phyloP scores from a whole-genome alignment of 2,888 invertebrate species.

The Doris montereyensis region DNA sequence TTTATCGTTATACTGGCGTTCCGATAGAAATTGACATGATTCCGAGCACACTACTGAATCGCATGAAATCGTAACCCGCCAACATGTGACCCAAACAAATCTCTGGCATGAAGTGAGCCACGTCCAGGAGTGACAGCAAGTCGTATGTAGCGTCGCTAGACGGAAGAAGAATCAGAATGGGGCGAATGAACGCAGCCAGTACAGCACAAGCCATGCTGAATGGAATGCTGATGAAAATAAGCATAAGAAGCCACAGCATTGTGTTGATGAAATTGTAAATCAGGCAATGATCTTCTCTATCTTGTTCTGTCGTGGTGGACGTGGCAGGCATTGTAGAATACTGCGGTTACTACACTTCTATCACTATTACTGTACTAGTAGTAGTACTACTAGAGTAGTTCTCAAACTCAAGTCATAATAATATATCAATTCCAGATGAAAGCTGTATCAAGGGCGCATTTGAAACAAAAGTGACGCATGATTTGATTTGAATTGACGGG shows the following conservation, averaged over 20 bases:
- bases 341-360: no score
- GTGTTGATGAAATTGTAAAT: slow-evolving; percentile 16
- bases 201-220: slow-evolving; percentile 29
- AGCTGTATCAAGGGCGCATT: no score
- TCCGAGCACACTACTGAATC: background rate
- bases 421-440: no score
- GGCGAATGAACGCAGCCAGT: slow-evolving; percentile 13
- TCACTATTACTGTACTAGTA: no score
- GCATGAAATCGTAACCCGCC: slow-evolving; percentile 12
- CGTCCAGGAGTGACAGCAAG: slow-evolving; percentile 14
- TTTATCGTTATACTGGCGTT: slow-evolving; percentile 23
- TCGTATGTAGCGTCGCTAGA: background rate
- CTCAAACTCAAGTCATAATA: no score
- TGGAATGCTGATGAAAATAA: slow-evolving; percentile 30
- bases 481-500: no score
- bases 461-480: no score
- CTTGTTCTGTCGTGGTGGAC: background rate
- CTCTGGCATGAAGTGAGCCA: slow-evolving; percentile 37
- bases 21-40: background rate
- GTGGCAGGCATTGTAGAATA: no score
- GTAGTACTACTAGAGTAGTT: no score
- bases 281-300: slow-evolving; percentile 26
- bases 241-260: slow-evolving; percentile 24
- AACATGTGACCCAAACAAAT: slow-evolving; percentile 23
- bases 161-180: background rate